phyloP scores from a whole-genome alignment of 2,113 vertebrate species.

The Stegastes partitus region DNA sequence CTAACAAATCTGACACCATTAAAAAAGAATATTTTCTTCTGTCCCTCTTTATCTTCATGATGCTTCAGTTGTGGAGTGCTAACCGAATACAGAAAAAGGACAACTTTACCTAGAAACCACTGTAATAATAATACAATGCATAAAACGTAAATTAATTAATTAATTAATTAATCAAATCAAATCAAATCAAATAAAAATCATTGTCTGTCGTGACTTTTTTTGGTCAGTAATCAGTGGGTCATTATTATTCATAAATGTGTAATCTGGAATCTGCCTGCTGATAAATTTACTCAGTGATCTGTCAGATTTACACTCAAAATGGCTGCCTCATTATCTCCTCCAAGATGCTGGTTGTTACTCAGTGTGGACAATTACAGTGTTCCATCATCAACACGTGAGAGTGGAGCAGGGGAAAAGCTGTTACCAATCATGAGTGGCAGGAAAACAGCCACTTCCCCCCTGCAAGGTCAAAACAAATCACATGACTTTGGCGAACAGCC shows the following conservation, averaged over 20 bases:
- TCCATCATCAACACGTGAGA: slow-evolving; percentile 55
- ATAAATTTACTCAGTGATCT: slow-evolving; percentile 51
- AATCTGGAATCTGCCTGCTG: slow-evolving; percentile 54
- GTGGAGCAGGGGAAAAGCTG: slow-evolving; percentile 5
- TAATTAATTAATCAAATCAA: not conserved
- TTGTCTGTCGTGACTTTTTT: slow-evolving; percentile 5
- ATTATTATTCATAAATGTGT: slow-evolving; percentile 56
- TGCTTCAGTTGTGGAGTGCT: too few species aligned
- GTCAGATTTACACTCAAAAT: slow-evolving; percentile 61
- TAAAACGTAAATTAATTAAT: not conserved
- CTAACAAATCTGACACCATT: slow-evolving; percentile 16
- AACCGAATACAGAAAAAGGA: too few species aligned
- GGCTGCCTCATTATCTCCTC: slow-evolving; percentile 69
- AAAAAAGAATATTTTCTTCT: not conserved
- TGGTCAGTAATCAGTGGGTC: slow-evolving; percentile 42
- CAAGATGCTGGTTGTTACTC: slow-evolving; percentile 55
- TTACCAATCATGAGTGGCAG: slow-evolving; percentile 9
- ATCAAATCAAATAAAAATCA: not conserved
- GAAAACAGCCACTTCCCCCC: slow-evolving; percentile 17
- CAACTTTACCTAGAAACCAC: too few species aligned
- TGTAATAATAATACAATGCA: too few species aligned
- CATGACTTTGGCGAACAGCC: slow-evolving; percentile 7
- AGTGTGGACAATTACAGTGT: slow-evolving; percentile 60
- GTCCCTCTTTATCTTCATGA: too few species aligned
- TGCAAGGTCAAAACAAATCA: not conserved